Evolutionary conservation across 1,140 invertebrate species (phyloP).

Genomic region (Pogonomyrmex californicus): DNA sequence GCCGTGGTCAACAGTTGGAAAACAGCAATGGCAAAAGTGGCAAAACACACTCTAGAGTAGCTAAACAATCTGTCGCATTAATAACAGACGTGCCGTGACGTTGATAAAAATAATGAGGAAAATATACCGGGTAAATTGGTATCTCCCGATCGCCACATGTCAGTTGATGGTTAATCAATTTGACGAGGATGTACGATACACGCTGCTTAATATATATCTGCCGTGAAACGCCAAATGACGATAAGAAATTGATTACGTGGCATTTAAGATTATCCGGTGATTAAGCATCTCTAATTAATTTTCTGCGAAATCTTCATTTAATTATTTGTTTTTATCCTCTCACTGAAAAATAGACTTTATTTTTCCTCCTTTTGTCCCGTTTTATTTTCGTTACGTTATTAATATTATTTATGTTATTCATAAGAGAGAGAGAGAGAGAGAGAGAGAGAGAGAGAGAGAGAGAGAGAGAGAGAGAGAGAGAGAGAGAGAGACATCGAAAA

Average conservation of each 20-base stretch:
- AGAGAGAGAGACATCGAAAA: background rate
- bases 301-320: background rate
- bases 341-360: background rate
- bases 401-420: too few relatives aligned
- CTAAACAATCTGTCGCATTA: conserved; percentile 4
- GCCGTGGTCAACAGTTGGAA: conserved; percentile 9
- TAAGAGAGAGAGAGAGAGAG: too few relatives aligned
- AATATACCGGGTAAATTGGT: background rate
- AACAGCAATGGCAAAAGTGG: background rate
- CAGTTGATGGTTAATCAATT: conserved; percentile 23
- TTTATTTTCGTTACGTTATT: background rate
- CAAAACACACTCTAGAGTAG: background rate
- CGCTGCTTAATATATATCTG: conserved; percentile 2
- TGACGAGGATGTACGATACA: conserved; percentile 6
- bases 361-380: background rate
- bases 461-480: too few relatives aligned
- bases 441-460: too few relatives aligned
- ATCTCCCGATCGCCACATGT: background rate
- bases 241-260: conserved; percentile 18
- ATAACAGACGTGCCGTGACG: background rate
- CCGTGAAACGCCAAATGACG: background rate
- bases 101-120: conserved; percentile 30
- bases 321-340: background rate
- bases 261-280: background rate
- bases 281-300: conserved; percentile 26